Percentiles rank a stretch among this genome's conserved stretches.
These are phyloP conservation scores for Ophion ellenae DNA, from an alignment of 2,888 invertebrate species.

Conservation along the genomic window DNA sequence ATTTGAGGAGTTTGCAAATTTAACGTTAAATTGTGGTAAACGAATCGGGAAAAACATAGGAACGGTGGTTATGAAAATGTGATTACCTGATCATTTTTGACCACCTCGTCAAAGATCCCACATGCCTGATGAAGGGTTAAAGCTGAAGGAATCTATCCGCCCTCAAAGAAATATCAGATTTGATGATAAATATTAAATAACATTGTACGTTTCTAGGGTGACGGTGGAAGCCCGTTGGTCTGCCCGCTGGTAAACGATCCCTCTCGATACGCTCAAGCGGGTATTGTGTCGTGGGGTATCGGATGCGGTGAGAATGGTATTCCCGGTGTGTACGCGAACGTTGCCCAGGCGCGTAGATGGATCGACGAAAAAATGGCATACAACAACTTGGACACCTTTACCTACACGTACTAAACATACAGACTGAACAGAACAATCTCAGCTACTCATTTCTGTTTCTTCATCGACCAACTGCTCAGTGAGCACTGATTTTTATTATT, in stretches of 20 bases:
- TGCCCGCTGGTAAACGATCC: constrained; percentile 87
- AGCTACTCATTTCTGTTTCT: background rate
- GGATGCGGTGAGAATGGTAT: constrained; percentile 89
- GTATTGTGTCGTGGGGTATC: constrained; percentile 93
- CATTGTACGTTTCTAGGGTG: constrained; percentile 83
- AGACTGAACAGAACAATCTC: constrained; percentile 9
- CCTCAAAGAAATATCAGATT: background rate
- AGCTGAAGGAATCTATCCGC: background rate
- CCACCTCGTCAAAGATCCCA: background rate
- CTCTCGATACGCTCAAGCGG: constrained; percentile 85
- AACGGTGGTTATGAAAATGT: no score
- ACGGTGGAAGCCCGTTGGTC: constrained; percentile 92
- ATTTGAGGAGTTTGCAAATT: no score
- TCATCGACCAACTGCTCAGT: background rate
- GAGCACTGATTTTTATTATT: background rate
- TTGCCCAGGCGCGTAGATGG: constrained; percentile 88
- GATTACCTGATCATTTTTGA: no score
- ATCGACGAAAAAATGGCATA: constrained; percentile 87
- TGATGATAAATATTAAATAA: no score
- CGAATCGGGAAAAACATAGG: no score
- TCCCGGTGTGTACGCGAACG: constrained; percentile 91
- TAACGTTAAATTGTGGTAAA: no score
- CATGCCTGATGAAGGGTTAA: background rate
- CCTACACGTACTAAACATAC: constrained; percentile 73
- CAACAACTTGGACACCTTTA: constrained; percentile 83